These are phyloP conservation scores for Calidris pugnax DNA, from an alignment of 2,113 vertebrate genomes.

Conservation along the genomic window DNA sequence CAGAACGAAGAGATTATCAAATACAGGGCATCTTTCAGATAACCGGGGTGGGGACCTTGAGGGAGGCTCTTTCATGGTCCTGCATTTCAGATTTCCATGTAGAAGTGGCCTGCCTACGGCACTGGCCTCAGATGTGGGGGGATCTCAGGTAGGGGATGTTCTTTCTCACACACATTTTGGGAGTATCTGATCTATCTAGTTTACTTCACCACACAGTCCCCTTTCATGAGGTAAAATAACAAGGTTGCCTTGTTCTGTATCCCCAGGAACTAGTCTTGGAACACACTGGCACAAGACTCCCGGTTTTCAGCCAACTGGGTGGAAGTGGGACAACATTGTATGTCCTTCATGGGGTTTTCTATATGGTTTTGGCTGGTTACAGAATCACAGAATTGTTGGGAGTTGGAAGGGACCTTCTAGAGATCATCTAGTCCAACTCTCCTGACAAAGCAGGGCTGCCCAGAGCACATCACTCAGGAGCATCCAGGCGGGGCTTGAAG, in stretches of 20 bases:
- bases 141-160: not conserved
- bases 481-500: no score
- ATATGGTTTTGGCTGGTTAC: fast-evolving
- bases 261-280: not conserved
- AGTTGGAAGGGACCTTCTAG: no score
- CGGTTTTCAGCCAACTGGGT: not conserved
- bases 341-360: not conserved
- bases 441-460: no score
- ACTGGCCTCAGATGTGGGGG: not conserved
- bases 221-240: not conserved
- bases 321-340: fast-evolving
- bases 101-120: fast-evolving
- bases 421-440: no score
- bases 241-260: fast-evolving
- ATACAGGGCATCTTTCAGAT: not conserved
- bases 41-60: not conserved
- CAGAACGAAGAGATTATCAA: not conserved
- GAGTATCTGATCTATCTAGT: not conserved
- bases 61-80: fast-evolving
- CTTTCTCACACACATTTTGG: not conserved
- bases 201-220: not conserved
- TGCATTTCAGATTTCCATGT: not conserved
- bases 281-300: fast-evolving
- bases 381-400: no score
- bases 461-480: no score